These are phyloP conservation scores for Taxidea taxus DNA, from an alignment of 2,113 vertebrate species.

Conservation along the genomic window DNA sequence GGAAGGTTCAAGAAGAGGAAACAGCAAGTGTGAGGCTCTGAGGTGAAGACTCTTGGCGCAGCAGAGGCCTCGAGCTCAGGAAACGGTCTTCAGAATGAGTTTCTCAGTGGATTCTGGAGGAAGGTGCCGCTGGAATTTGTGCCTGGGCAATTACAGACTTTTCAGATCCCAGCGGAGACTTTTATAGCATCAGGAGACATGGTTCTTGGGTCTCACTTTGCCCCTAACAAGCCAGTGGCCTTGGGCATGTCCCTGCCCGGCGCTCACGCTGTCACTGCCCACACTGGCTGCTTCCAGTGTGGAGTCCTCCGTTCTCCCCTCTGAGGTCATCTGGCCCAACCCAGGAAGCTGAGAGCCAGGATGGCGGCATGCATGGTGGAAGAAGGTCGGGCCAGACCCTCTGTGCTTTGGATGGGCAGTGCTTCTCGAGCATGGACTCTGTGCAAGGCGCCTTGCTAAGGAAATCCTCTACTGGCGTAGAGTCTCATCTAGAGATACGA, in stretches of 20 bases:
- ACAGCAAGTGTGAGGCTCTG: neutral
- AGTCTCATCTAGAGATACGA: neutral
- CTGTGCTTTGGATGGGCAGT: accelerated
- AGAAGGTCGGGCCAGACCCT: accelerated
- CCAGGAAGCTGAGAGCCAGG: neutral
- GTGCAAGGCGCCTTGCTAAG: neutral
- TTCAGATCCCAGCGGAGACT: neutral
- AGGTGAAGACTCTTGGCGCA: neutral
- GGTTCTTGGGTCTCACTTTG: neutral
- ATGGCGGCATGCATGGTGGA: accelerated
- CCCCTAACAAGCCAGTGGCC: neutral
- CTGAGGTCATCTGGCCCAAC: neutral
- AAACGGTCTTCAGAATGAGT: neutral
- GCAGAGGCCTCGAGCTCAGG: neutral
- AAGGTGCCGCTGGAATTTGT: neutral
- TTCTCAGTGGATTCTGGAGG: neutral
- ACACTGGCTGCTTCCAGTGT: accelerated
- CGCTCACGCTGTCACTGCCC: neutral
- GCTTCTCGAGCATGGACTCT: neutral
- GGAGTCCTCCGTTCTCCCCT: neutral
- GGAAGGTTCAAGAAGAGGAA: neutral
- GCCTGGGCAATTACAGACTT: neutral
- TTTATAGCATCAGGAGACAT: neutral
- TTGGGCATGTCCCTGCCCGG: accelerated
- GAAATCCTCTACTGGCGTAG: neutral